Evolutionary conservation across 2,113 vertebrate genomes (phyloP).

Genomic region (Delphinapterus leucas): DNA sequence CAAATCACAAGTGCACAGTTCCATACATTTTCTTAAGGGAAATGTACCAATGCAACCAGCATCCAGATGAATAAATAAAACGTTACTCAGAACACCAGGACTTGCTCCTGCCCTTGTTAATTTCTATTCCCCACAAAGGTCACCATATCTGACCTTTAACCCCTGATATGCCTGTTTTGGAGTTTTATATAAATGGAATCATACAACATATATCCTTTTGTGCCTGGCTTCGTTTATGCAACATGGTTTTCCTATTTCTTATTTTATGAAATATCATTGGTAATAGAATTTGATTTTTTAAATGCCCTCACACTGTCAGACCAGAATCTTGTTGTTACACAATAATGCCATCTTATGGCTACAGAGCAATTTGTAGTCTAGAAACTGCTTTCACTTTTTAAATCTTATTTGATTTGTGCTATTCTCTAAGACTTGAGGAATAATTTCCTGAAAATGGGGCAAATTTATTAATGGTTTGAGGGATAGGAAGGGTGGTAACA

Average conservation of each 20-base stretch:
- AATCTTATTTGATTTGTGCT: neutral
- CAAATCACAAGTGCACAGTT: neutral
- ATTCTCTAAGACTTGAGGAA: neutral
- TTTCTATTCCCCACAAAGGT: neutral
- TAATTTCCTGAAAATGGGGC: neutral
- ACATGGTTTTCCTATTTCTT: neutral
- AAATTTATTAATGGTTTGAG: neutral
- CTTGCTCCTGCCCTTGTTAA: neutral
- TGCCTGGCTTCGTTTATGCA: neutral
- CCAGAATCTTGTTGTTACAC: constrained; percentile 26
- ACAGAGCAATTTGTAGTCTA: constrained; percentile 4
- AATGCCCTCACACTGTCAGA: neutral
- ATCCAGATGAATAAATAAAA: neutral
- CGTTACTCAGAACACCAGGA: neutral
- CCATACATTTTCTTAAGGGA: neutral
- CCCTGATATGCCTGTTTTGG: neutral
- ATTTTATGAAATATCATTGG: neutral
- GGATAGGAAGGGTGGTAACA: neutral
- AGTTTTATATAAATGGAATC: neutral
- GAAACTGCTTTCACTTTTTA: constrained; percentile 11
- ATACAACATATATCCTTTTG: neutral
- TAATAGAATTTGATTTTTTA: neutral
- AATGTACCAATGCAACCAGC: neutral
- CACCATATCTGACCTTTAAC: neutral
- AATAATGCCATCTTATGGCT: constrained; percentile 75